phyloP scores from a whole-genome alignment of 2,797 vertebrate species.

The Oreonectes daqikongensis region DNA sequence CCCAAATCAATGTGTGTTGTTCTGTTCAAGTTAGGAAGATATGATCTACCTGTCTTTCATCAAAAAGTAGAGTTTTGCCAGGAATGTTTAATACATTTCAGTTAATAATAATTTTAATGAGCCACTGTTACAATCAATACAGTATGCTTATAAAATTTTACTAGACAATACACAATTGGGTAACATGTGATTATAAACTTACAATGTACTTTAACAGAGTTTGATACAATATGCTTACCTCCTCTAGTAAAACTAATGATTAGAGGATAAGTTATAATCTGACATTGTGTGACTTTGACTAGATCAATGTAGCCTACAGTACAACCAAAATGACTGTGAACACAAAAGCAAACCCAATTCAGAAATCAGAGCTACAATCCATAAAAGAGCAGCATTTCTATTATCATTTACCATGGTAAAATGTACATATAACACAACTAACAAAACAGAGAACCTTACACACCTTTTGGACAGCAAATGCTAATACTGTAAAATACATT shows the following conservation, averaged over 20 bases:
- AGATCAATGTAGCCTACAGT: not conserved
- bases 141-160: not conserved
- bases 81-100: conserved; percentile 2
- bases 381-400: conserved; percentile 4
- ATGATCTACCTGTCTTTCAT: not conserved
- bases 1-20: not conserved
- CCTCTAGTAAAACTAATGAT: too few relatives aligned
- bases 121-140: not conserved
- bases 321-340: conserved; percentile 12
- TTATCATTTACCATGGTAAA: not conserved
- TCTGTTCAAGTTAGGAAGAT: not conserved
- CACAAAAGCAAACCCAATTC: conserved; percentile 5
- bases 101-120: not conserved
- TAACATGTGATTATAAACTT: not conserved
- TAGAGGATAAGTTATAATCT: too few relatives aligned
- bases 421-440: not conserved
- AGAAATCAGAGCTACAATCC: not conserved
- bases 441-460: not conserved
- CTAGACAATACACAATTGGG: not conserved
- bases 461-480: not conserved
- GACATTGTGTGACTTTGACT: too few relatives aligned
- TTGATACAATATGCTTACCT: not conserved
- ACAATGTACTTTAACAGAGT: not conserved
- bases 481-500: conserved; percentile 12
- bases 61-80: too few relatives aligned